Evolutionary conservation across 2,888 invertebrate species (phyloP).

Genomic region (Leptopterna dolabrata): DNA sequence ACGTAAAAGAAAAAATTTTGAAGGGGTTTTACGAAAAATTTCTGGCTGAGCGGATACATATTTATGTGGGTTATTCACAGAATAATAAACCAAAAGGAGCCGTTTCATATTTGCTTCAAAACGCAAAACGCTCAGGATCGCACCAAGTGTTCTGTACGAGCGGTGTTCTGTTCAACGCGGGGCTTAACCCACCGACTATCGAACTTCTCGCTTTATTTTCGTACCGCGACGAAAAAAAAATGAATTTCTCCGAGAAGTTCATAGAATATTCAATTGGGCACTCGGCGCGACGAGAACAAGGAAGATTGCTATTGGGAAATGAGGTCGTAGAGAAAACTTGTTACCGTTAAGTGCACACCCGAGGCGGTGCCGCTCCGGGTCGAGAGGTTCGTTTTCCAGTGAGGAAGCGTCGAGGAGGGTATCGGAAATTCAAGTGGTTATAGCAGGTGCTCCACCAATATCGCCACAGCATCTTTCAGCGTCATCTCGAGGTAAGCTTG

Average conservation of each 20-base stretch:
- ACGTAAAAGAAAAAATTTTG: too few species aligned
- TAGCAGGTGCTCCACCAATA: slow-evolving; percentile 1
- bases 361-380: not conserved
- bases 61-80: too few species aligned
- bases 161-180: too few species aligned
- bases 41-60: too few species aligned
- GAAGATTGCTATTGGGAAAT: not conserved
- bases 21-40: too few species aligned
- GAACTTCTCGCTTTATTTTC: not conserved
- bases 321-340: slow-evolving; percentile 19
- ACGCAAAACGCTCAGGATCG: too few species aligned
- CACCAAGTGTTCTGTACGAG: too few species aligned
- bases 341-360: slow-evolving; percentile 1
- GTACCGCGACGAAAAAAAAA: too few species aligned
- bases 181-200: too few species aligned
- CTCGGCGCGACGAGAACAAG: not conserved
- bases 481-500: not conserved
- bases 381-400: not conserved
- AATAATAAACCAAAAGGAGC: too few species aligned
- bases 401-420: not conserved
- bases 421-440: slow-evolving; percentile 22
- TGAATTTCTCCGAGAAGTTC: not conserved
- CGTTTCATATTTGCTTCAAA: too few species aligned
- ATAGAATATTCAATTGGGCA: slow-evolving; percentile 7
- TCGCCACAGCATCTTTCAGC: not conserved